Evolutionary conservation across 2,797 vertebrate species (phyloP).

Genomic region (Phoebastria nigripes): DNA sequence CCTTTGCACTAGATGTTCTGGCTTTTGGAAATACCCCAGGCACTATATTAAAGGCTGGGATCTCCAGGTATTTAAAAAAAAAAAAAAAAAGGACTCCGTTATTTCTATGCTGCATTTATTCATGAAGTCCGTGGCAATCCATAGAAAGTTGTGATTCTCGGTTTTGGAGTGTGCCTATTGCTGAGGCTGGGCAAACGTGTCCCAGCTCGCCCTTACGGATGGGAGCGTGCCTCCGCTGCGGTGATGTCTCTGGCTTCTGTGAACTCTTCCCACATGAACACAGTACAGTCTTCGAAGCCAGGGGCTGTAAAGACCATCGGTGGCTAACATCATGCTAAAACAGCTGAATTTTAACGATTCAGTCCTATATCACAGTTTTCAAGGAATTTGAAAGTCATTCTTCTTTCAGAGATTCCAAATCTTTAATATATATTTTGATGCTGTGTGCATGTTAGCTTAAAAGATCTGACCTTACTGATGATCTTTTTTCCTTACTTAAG

Average conservation of each 20-base stretch:
- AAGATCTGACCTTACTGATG: not conserved
- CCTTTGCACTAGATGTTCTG: accelerated
- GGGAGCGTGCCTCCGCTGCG: accelerated
- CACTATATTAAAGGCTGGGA: accelerated
- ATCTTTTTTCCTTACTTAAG: not conserved
- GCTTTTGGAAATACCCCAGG: not conserved
- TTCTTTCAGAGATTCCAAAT: not conserved
- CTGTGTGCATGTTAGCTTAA: not conserved
- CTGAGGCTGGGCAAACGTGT: not conserved
- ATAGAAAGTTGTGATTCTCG: accelerated
- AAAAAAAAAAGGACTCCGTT: not conserved
- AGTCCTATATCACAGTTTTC: accelerated
- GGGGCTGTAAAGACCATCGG: not conserved
- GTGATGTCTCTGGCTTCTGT: not conserved
- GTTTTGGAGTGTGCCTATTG: accelerated
- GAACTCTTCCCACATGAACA: not conserved
- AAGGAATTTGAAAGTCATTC: not conserved
- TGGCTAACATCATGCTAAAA: not conserved
- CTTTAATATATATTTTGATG: not conserved
- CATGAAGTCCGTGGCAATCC: not conserved
- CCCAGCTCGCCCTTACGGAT: not conserved
- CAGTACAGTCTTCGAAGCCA: not conserved
- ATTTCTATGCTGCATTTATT: not conserved
- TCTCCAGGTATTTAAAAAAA: accelerated
- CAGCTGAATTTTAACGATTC: not conserved